Evolutionary conservation across 2,888 invertebrate species (phyloP), one percentile per base, ranked within the genome.

Genomic region (Hirtodrosophila trivittata): DNA sequence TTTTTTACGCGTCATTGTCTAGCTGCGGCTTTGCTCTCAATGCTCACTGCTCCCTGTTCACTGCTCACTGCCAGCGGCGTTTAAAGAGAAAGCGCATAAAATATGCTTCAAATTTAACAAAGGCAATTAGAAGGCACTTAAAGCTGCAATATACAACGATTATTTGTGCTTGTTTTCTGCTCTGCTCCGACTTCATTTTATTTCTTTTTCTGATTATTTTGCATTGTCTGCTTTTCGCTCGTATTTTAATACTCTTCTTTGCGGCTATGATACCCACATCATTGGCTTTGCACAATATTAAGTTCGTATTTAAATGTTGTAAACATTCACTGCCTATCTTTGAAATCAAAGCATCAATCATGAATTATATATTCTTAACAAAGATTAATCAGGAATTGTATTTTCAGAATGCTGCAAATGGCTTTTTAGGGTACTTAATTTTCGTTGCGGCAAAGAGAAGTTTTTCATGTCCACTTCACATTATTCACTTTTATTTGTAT

Each of bases 121-220:
- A 45, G 74, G 76, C 83, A 81, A 83, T 81, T 80, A 81, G 65
- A 62, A 28, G 50, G 58, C 68, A 68, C 76, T 76, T 76, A 54
- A 71, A 74, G 74, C 55, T 37, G 60, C 43, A 52, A 49, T 55
- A 54, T 43, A 47, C 50, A 63, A 64, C 59, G 54, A 60, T 68
- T 66, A 54, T 69, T 77, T 66, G 38, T 7, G 28, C 26, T 49
- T 7, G 26, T 16, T 35, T 39, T 7, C 32, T 8, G 28, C 6
- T 6, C 32, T 8, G 6, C 13, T 35, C 16, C 14, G n/a, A 5
- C 13, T n/a, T 0, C 50, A 1, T 12, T n/a, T 12, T n/a, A 13
- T 8, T 21, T 38, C 10, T 32, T 14, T 16, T 43, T 21, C 33
- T 14, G 30, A 13, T 10, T 10, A 41, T 54, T 38, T 54, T 66